Evolutionary conservation across 2,797 vertebrate species (phyloP).

Genomic region (Sciurus vulgaris): DNA sequence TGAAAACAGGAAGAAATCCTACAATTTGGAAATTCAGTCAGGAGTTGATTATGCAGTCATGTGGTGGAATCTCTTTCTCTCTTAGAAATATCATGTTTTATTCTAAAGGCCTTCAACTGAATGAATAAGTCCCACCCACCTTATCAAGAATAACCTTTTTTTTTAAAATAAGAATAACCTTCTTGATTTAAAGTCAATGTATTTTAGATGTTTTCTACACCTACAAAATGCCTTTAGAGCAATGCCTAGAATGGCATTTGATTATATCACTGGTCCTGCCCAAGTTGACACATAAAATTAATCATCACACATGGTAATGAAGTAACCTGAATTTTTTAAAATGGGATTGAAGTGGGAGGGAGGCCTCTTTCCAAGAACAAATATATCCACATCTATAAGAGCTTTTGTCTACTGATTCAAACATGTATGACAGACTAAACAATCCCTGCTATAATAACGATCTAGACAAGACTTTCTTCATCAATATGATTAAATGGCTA

Average conservation of each 20-base stretch:
- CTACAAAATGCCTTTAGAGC: background rate
- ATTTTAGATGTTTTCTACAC: background rate
- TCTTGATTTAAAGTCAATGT: background rate
- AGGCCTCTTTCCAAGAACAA: background rate
- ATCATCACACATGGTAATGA: background rate
- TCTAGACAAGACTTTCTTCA: background rate
- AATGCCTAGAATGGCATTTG: background rate
- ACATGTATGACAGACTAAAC: background rate
- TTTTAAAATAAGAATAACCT: background rate
- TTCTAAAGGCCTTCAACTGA: background rate
- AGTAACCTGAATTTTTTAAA: constrained; percentile 1
- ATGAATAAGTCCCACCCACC: background rate
- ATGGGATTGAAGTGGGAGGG: background rate
- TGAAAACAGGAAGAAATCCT: background rate
- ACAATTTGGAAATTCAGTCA: background rate
- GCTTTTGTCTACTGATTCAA: background rate
- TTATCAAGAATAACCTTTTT: background rate
- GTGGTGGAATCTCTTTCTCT: constrained; percentile 42
- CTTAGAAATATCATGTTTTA: background rate
- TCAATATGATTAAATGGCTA: background rate
- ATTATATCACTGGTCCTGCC: background rate
- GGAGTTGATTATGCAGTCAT: background rate
- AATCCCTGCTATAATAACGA: background rate
- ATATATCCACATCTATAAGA: background rate
- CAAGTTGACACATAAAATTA: background rate